Percentiles rank a stretch among this genome's conserved stretches.
phyloP scores from a whole-genome alignment of 2,113 vertebrate genomes.

The Cyanoliseus patagonus region DNA sequence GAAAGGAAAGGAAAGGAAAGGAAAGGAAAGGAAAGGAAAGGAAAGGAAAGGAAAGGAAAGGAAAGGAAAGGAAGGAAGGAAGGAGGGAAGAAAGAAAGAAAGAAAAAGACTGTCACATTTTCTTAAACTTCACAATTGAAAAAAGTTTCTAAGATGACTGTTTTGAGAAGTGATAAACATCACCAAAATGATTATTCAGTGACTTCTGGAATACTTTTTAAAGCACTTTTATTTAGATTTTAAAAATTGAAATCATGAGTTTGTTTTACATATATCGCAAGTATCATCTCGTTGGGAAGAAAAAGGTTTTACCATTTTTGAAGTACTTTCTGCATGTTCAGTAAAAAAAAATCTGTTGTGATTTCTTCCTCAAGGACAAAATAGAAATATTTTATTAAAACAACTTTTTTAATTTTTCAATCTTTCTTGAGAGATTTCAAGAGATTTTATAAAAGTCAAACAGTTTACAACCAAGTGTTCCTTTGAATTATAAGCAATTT shows the following conservation, averaged over 20 bases:
- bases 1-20: too few relatives aligned
- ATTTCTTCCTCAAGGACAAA: not conserved
- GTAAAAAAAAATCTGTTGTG: not conserved
- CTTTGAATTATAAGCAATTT: not conserved
- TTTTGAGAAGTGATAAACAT: not conserved
- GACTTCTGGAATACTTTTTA: not conserved
- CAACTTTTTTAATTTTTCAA: not conserved
- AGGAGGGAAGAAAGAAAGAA: fast-evolving
- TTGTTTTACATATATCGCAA: not conserved
- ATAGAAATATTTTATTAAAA: not conserved
- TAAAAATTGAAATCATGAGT: not conserved
- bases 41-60: too few relatives aligned
- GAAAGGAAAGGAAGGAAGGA: too few relatives aligned
- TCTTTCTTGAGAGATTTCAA: not conserved
- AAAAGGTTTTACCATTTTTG: not conserved
- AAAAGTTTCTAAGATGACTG: not conserved
- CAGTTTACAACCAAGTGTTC: not conserved
- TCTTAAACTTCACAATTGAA: not conserved
- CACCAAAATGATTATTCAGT: not conserved
- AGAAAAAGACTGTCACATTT: not conserved
- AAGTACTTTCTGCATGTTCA: not conserved
- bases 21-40: too few relatives aligned
- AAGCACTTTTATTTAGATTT: not conserved
- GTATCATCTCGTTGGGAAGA: not conserved
- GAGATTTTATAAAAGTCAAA: not conserved